Evolutionary conservation across 2,113 vertebrate species (phyloP), one percentile per base, ranked within the genome.

Genomic region (Nannobrachium achirus): DNA sequence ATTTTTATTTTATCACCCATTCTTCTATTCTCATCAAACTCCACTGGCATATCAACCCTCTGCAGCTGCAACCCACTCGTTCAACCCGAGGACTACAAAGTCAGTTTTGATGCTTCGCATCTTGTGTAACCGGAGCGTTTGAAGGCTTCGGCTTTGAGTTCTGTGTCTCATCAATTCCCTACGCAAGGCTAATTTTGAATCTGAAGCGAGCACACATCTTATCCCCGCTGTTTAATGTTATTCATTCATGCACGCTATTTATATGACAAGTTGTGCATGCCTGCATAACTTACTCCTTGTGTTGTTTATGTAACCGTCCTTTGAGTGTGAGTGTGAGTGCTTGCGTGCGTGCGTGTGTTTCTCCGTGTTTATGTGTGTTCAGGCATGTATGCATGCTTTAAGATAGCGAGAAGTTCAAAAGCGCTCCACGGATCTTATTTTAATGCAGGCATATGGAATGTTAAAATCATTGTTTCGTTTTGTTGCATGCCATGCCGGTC

Each of bases 111-210:
- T 66, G 81, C 80, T 74, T 89, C 86, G 80, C 79, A 89, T 87
- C 89, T 89, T 88, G 88, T 85, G 79, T 81, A 89, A 89, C 79
- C 73, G 3, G 0, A n/a, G 65, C 42, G 84, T 89, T 91, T 91
- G 88, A 91, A 89, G 85, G 80, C 78, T 80, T 72, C 78, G 71
- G 78, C 86, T 89, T 84, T 88, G 85, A 89, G 85, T 79, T 66
- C 73, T 73, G 82, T 79, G 85, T 86, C 84, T 88, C 86, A 89
- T 89, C 86, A 86, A 86, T 89, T 89, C 85, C 88, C 86, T 75
- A 76, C 69, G 75, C 85, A 82, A 77, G 52, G 84, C 82, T 85
- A 83, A 77, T 86, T 89, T 78, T 86, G 83, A 88, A 86, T 83
- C 66, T 78, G 72, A 81, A 72, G 77, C 66, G 66, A 75, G 79